Conservation (phyloP, 2,797 vertebrate species). For the Danio albolineatus region DNA sequence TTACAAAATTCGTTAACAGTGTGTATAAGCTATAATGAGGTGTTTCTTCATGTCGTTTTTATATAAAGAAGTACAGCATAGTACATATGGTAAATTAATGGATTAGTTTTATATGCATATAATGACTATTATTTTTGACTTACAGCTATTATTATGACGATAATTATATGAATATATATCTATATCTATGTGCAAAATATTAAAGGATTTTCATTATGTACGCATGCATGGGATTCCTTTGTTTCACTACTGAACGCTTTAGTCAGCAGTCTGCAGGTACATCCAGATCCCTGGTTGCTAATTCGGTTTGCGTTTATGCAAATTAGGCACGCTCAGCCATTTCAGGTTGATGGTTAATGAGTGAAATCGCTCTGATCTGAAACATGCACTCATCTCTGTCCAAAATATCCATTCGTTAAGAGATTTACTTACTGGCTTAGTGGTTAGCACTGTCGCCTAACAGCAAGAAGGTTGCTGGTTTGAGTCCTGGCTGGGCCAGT, state of each 20-base stretch:
- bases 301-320: constrained; percentile 18
- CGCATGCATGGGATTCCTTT: constrained; percentile 52
- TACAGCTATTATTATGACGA: constrained; percentile 72
- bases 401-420: too few species aligned
- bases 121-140: constrained; percentile 85
- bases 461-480: too few species aligned
- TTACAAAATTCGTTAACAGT: too few species aligned
- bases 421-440: too few species aligned
- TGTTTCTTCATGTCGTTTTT: constrained; percentile 79
- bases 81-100: constrained; percentile 80
- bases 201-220: constrained; percentile 83
- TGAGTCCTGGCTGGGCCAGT: too few species aligned
- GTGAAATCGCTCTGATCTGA: neutral
- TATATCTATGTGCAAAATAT: constrained; percentile 72
- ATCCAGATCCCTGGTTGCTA: neutral
- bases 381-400: too few species aligned
- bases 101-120: constrained; percentile 85
- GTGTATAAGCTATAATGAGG: constrained; percentile 69
- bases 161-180: constrained; percentile 78
- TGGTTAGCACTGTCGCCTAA: too few species aligned
- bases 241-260: constrained; percentile 9
- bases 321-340: neutral
- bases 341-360: neutral
- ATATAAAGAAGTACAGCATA: constrained; percentile 78
- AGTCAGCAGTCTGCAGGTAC: neutral